Conservation (phyloP, 2,113 vertebrate species). For the Pristiophorus japonicus region DNA sequence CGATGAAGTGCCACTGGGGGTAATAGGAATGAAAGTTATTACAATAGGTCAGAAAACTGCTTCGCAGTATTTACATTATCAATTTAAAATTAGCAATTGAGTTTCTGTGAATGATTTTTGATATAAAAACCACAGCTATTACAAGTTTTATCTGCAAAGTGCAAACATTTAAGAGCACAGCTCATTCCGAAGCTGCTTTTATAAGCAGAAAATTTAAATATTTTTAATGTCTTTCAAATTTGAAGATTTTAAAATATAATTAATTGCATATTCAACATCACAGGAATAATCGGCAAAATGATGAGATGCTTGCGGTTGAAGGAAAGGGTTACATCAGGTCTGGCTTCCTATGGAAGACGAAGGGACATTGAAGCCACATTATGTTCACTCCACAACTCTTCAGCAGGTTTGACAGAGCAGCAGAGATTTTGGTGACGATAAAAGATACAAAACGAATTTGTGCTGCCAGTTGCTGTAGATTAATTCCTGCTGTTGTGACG, state of each 20-base stretch:
- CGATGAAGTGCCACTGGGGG: not conserved
- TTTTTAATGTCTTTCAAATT: not conserved
- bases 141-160: not conserved
- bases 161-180: not conserved
- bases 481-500: too few relatives aligned
- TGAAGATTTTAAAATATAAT: not conserved
- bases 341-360: too few relatives aligned
- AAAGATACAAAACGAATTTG: too few relatives aligned
- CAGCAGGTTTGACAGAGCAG: too few relatives aligned
- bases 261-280: not conserved
- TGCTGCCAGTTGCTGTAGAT: too few relatives aligned
- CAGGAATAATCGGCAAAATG: not conserved
- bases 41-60: not conserved
- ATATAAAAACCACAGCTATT: not conserved
- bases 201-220: not conserved
- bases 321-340: too few relatives aligned
- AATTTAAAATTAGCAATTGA: not conserved
- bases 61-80: not conserved
- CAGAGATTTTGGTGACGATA: too few relatives aligned
- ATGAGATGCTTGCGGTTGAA: too few relatives aligned
- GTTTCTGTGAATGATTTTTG: not conserved
- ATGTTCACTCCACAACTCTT: too few relatives aligned
- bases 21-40: not conserved
- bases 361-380: too few relatives aligned
- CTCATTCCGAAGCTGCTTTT: not conserved